A percentile compares a stretch with the other conserved stretches of the same genome.
These are phyloP conservation scores for Cantharis rustica DNA, from an alignment of 2,888 invertebrate species.

Conservation along the genomic window DNA sequence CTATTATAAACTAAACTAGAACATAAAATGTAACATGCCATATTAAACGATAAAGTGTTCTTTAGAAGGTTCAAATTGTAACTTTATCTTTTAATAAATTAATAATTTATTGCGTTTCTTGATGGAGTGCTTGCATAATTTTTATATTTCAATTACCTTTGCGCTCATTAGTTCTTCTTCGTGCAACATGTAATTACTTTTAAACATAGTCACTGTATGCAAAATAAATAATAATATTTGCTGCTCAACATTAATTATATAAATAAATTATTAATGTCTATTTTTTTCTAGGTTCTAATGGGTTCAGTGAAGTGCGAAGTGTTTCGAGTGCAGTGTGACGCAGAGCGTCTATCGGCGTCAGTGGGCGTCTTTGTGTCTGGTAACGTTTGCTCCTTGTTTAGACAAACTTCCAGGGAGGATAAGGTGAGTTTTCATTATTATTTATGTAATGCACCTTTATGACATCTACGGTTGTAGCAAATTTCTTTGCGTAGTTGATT, in stretches of 20 bases:
- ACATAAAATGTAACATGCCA: neutral
- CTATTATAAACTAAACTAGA: slow-evolving; percentile 26
- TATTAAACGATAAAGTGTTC: neutral
- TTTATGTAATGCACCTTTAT: slow-evolving; percentile 37
- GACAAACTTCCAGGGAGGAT: slow-evolving; percentile 36
- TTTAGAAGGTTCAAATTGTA: neutral
- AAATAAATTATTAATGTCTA: neutral
- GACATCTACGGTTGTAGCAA: slow-evolving; percentile 4
- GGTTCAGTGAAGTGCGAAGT: slow-evolving; percentile 47
- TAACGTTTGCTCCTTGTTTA: slow-evolving; percentile 41
- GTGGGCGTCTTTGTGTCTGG: slow-evolving; percentile 49
- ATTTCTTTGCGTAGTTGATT: neutral
- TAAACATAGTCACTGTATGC: neutral
- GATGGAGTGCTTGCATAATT: neutral
- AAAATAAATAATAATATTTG: neutral
- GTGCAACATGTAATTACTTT: neutral
- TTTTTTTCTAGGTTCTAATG: slow-evolving; percentile 41
- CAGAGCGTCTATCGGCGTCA: slow-evolving; percentile 36
- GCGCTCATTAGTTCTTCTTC: neutral
- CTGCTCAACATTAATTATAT: neutral
- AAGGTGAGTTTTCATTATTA: slow-evolving; percentile 40
- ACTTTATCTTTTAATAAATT: neutral
- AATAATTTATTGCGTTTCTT: neutral
- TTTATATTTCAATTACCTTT: neutral
- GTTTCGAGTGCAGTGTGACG: slow-evolving; percentile 43